Conservation (phyloP, 1,140 invertebrate species). For the Thereuonema tuberculata region DNA sequence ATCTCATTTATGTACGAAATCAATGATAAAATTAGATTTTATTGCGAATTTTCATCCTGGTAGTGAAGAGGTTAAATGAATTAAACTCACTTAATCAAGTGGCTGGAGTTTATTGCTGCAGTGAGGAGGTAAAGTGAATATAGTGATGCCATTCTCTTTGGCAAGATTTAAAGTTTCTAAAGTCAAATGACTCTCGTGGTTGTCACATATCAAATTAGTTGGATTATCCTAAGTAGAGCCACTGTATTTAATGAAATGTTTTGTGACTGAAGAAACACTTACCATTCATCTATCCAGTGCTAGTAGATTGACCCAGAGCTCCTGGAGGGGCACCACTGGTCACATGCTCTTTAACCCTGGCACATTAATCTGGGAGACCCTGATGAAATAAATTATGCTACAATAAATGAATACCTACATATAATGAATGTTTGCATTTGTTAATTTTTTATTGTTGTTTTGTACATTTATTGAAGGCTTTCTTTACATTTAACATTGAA, state of each 20-base stretch:
- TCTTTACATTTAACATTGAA: too few relatives aligned
- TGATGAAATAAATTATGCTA: too few relatives aligned
- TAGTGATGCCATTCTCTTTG: constrained; percentile 18
- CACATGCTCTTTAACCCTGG: not conserved
- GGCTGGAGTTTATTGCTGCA: constrained; percentile 22
- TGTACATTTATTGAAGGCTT: too few relatives aligned
- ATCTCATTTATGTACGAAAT: too few relatives aligned
- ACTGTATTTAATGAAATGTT: constrained; percentile 30
- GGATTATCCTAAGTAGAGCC: constrained; percentile 23
- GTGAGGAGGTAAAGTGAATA: constrained; percentile 21
- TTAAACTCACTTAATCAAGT: constrained; percentile 20
- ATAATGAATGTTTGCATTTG: too few relatives aligned
- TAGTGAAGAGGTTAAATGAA: too few relatives aligned
- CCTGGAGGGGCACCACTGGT: not conserved
- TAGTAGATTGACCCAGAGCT: too few relatives aligned
- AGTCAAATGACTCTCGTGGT: constrained; percentile 28
- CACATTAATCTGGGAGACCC: too few relatives aligned
- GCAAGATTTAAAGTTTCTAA: constrained; percentile 23
- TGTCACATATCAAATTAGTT: constrained; percentile 31
- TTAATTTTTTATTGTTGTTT: too few relatives aligned
- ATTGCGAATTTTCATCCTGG: too few relatives aligned
- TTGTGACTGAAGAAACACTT: not conserved
- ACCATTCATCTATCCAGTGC: constrained; percentile 24
- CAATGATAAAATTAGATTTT: too few relatives aligned
- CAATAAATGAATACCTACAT: too few relatives aligned